A percentile compares a stretch with the other conserved stretches of the same genome.
Conservation (phyloP, 2,888 invertebrate species). For the Smittia sp. region DNA sequence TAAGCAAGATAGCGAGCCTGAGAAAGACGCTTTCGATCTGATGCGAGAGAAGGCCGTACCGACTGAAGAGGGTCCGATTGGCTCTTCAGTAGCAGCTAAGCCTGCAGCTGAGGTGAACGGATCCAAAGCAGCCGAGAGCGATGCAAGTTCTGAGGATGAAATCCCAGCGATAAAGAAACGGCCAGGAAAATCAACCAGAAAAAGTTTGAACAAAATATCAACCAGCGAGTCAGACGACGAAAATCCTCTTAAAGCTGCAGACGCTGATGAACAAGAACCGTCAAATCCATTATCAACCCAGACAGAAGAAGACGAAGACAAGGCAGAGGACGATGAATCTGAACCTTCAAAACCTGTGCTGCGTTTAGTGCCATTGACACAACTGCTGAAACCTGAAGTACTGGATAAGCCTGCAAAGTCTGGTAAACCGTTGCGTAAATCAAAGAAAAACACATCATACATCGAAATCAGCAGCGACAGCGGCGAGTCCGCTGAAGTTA, state of each 20-base stretch:
- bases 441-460: slow-evolving; percentile 12
- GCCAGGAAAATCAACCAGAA: too few relatives aligned
- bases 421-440: not conserved
- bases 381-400: slow-evolving; percentile 25
- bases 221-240: not conserved
- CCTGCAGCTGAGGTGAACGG: too few relatives aligned
- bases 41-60: too few relatives aligned
- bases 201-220: too few relatives aligned
- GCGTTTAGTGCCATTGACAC: slow-evolving; percentile 25
- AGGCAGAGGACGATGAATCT: not conserved
- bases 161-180: too few relatives aligned
- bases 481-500: slow-evolving; percentile 5
- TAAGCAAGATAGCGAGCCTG: too few relatives aligned
- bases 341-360: not conserved
- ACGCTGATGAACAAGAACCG: not conserved
- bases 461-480: slow-evolving; percentile 36
- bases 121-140: too few relatives aligned
- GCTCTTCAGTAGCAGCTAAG: too few relatives aligned
- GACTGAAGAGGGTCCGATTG: too few relatives aligned
- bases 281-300: not conserved
- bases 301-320: not conserved
- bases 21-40: too few relatives aligned
- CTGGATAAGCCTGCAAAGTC: not conserved
- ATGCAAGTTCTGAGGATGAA: too few relatives aligned
- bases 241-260: too few relatives aligned